Evolutionary conservation across 2,888 invertebrate species (phyloP), one percentile per base, ranked within the genome.

Genomic region (Cordilura impudica): DNA sequence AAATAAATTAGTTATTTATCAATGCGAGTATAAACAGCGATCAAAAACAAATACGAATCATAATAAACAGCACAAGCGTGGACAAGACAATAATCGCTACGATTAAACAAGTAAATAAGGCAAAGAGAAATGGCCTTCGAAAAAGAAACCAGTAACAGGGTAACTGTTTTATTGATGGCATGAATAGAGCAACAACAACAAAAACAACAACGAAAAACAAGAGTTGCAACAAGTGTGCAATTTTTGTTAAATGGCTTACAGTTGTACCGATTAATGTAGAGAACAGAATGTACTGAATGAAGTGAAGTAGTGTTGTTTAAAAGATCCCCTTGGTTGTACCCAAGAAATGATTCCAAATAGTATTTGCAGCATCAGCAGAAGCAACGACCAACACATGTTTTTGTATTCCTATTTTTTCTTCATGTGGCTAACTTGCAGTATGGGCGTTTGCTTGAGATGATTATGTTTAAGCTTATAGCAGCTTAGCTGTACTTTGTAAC

Each of bases 401-500:
- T 39, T 4, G 35, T 39, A 12, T 39, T 4, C n/a, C 2, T 39
- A 4, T 39, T 0, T 39, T 12, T 39, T n/a, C 5, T 47, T 14
- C 29, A 61, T 72, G 39, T 67, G 66, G 21, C 71, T 61, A 71
- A 67, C 67, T 79, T 79, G 71, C 75, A 79, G 43, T 75, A 79
- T 71, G 78, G 78, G 75, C 74, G 75, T 79, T 79, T 75, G 75
- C 67, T 75, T 58, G 21, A 51, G 47, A 61, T 67, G 75, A 79
- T 79, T 79, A 75, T 79, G 75, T 75, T 79, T 43, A 72, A 75
- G 79, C 79, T 79, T 79, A 67, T 18, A 75, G 51, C 72, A 79
- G 79, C 79, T 79, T 75, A 79, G 79, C 79, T 72, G 75, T 79
- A 79, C 75, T 79, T 79, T 79, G 75, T 75, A 79, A 79, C 63